Evolutionary conservation across 2,797 vertebrate genomes (phyloP).

Genomic region (Karalla daura): DNA sequence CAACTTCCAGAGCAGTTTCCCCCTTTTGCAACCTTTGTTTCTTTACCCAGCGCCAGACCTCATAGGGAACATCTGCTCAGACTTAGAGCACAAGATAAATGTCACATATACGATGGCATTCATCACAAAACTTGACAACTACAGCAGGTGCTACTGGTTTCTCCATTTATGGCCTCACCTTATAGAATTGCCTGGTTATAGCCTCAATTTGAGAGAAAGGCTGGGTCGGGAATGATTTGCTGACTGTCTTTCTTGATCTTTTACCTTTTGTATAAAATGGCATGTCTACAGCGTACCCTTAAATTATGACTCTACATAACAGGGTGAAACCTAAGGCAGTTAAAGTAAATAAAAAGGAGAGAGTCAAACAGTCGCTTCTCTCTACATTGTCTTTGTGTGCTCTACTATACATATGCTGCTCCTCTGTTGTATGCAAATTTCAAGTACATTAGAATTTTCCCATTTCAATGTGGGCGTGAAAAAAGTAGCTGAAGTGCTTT

Average conservation of each 20-base stretch:
- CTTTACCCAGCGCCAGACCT: slow-evolving; percentile 1
- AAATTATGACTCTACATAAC: background rate
- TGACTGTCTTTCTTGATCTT: background rate
- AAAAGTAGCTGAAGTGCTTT: background rate
- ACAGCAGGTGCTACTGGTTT: slow-evolving; percentile 15
- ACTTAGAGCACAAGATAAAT: slow-evolving; percentile 11
- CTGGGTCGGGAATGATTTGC: background rate
- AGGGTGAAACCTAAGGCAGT: background rate
- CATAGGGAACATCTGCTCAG: slow-evolving; percentile 25
- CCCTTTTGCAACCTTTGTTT: background rate
- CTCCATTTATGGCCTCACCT: slow-evolving; percentile 46
- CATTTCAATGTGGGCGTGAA: background rate
- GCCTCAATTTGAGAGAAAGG: background rate
- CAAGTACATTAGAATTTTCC: background rate
- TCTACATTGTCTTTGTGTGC: background rate
- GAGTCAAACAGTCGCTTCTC: background rate
- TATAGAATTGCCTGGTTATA: background rate
- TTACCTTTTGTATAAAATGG: background rate
- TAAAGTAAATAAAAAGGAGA: background rate
- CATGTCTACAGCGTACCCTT: background rate
- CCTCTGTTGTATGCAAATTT: background rate
- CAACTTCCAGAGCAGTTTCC: background rate
- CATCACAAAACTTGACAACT: slow-evolving; percentile 10
- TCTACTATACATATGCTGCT: background rate
- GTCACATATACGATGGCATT: background rate